These are phyloP conservation scores for Nomada hirtipes DNA, from an alignment of 2,888 invertebrate genomes.

Conservation along the genomic window DNA sequence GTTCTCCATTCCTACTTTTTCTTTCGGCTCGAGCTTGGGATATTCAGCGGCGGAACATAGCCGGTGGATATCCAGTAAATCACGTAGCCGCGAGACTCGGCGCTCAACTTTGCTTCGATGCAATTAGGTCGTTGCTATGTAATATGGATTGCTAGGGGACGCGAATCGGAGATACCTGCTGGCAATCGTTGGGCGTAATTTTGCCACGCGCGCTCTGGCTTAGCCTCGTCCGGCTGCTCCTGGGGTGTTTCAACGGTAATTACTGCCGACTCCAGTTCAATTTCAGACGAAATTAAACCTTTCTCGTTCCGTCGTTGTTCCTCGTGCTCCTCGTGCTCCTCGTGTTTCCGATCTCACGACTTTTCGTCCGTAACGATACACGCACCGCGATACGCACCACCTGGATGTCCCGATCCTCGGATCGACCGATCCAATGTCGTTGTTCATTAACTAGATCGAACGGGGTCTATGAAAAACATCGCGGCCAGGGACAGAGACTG, in stretches of 20 bases:
- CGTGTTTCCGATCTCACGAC: neutral
- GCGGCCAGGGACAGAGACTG: no score
- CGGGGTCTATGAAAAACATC: neutral
- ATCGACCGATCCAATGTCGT: neutral
- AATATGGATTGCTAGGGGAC: slow-evolving; percentile 17
- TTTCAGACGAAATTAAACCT: slow-evolving; percentile 20
- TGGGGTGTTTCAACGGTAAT: neutral
- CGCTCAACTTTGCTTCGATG: slow-evolving; percentile 34
- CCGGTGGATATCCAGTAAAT: slow-evolving; percentile 40
- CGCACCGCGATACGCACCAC: neutral
- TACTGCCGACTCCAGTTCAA: neutral
- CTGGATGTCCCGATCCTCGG: neutral
- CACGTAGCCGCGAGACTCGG: slow-evolving; percentile 27
- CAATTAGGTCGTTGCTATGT: slow-evolving; percentile 41
- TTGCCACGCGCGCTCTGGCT: neutral
- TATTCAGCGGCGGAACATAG: slow-evolving; percentile 29
- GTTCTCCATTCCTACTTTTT: neutral
- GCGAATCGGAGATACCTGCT: neutral
- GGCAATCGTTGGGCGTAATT: neutral
- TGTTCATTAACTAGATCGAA: slow-evolving; percentile 11
- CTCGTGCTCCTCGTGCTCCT: neutral
- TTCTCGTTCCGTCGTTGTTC: neutral
- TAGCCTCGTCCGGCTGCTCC: neutral
- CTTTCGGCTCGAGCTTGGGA: neutral
- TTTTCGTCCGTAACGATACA: neutral